Evolutionary conservation across 2,113 vertebrate genomes (phyloP).

Genomic region (Vimba vimba): DNA sequence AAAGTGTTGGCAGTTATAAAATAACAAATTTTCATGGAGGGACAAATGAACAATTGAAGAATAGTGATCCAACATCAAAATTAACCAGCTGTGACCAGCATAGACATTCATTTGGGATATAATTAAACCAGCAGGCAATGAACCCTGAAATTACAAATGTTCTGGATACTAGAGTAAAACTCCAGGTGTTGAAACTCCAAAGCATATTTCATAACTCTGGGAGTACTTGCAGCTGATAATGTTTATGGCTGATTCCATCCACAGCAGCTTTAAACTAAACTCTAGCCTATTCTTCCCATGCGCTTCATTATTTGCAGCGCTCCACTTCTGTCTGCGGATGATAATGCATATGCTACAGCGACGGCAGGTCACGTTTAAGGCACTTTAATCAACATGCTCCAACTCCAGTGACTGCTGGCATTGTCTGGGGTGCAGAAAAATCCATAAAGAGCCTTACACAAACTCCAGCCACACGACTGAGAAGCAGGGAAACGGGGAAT

Average conservation of each 20-base stretch:
- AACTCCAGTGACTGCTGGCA: not conserved
- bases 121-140: not conserved
- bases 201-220: not conserved
- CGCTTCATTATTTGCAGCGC: conserved; percentile 7
- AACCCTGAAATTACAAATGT: not conserved
- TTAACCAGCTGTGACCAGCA: not conserved
- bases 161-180: not conserved
- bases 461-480: not conserved
- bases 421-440: not conserved
- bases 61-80: not conserved
- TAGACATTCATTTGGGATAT: not conserved
- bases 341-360: not conserved
- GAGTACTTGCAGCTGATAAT: conserved; percentile 12
- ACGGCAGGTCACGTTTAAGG: not conserved
- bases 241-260: conserved; percentile 21
- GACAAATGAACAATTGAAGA: not conserved
- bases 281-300: not conserved
- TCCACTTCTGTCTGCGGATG: conserved; percentile 22
- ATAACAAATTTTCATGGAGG: not conserved
- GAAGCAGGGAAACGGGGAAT: not conserved
- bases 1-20: not conserved
- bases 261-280: conserved; percentile 6
- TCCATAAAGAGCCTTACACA: not conserved
- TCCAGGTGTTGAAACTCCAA: not conserved
- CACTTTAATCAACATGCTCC: not conserved